Base-by-base conservation (phyloP, 2,113 vertebrate genomes). In the Melanerpes aurifrons region DNA sequence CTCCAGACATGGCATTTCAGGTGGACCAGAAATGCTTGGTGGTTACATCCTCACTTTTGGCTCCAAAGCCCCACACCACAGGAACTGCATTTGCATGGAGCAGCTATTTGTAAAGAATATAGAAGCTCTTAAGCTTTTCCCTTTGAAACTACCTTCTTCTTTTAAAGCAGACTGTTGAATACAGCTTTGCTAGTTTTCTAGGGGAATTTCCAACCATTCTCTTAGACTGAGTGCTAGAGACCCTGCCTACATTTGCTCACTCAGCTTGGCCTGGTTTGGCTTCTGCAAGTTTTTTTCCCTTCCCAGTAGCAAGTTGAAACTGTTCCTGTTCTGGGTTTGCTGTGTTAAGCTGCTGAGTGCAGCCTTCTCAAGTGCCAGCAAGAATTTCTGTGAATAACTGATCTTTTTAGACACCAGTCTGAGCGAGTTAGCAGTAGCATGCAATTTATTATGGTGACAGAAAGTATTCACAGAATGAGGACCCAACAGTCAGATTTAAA, bases 311-410 rank as follows among this genome's bases (percentile, higher is more conserved):
- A 70, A 66, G 32, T 45, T 29, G 61, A 95, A 90, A 62, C 45
- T 63, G 63, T 45, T 47, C 43, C 59, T 90, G 53, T 59, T 48
- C 56, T 67, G 45, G 26, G 6, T 85, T 61, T 59, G 64, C 73
- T 82, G 35, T 7, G 31, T 81, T 64, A 59, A 83, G 72, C 66
- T 94, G 62, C 58, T 82, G 83, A 87, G 69, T 15, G 76, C 1
- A 2, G 64, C 59, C 63, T 37, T 72, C 40, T 15, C 10, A 26
- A 85, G 74, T 89, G 81, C 87, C 93, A 90, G 78, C 81, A 93
- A 76, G 77, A 86, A 94, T 74, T 93, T 40, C 83, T 87, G 81
- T 85, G 74, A 92, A 89, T 93, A 94, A 87, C 12, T 94, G 86
- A 90, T 84, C 67, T 74, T 84, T 93, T 93, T 53, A 93, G 91